Conservation (phyloP, 2,888 invertebrate species). For the Cremastinae sp. region DNA sequence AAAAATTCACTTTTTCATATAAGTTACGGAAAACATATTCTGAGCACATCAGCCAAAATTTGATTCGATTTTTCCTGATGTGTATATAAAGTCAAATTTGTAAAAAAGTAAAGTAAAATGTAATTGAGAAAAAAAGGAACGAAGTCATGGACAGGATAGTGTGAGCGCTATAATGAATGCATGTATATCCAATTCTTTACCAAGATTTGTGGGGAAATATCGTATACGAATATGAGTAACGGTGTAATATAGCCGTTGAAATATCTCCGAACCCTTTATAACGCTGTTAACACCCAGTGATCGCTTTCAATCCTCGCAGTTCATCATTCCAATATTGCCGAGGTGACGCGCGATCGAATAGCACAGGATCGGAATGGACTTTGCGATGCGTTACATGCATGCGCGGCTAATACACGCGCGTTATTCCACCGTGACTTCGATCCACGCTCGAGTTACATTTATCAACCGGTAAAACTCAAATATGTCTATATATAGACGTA, state of each 20-base stretch:
- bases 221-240: conserved; percentile 53
- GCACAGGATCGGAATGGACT: conserved; percentile 15
- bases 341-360: conserved; percentile 36
- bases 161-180: no score
- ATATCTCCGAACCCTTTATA: conserved; percentile 71
- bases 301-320: conserved; percentile 79
- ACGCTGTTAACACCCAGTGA: conserved; percentile 78
- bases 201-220: conserved; percentile 63
- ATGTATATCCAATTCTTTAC: no score
- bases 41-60: no score
- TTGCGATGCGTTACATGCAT: conserved; percentile 10
- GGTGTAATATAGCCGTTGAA: conserved; percentile 68
- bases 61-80: no score
- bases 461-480: not conserved
- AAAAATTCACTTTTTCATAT: no score
- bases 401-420: conserved; percentile 18
- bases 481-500: not conserved
- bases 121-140: no score
- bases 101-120: no score
- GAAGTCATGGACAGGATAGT: not conserved
- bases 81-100: no score
- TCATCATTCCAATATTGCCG: conserved; percentile 77
- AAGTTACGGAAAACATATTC: no score
- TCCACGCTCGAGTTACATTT: no score
- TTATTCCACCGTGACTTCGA: conserved; percentile 2